Conservation (phyloP, 2,797 vertebrate species). For the Intellagama lesueurii region DNA sequence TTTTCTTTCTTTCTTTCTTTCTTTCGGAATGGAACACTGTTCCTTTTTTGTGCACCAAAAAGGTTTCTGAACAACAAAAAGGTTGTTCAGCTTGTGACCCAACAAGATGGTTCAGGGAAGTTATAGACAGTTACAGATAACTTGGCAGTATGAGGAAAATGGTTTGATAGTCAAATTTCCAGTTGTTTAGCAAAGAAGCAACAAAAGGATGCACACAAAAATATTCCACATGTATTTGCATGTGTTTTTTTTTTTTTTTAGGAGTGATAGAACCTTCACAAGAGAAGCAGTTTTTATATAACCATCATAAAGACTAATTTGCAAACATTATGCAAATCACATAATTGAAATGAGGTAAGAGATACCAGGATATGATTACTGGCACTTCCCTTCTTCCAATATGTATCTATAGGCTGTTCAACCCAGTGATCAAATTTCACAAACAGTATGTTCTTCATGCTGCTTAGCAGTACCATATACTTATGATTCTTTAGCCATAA, state of each 20-base stretch:
- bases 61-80: neutral
- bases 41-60: neutral
- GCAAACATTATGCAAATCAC: constrained; percentile 24
- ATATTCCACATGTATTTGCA: neutral
- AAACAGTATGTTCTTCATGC: constrained; percentile 49
- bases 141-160: neutral
- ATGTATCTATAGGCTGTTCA: constrained; percentile 50
- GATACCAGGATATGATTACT: neutral
- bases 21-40: neutral
- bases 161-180: constrained; percentile 7
- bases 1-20: neutral
- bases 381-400: constrained; percentile 32
- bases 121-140: neutral
- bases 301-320: constrained; percentile 5
- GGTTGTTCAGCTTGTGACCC: too few relatives aligned
- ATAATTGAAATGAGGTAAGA: constrained; percentile 28
- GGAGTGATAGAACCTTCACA: neutral
- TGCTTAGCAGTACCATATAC: constrained; percentile 56
- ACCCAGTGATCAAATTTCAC: constrained; percentile 52
- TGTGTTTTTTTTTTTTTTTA: neutral
- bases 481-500: constrained; percentile 70
- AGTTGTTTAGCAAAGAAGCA: neutral
- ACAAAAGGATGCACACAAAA: neutral
- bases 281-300: neutral
- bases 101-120: neutral